These are phyloP conservation scores for Zaprionus nigranus DNA, from an alignment of 1,140 invertebrate species.

Conservation along the genomic window DNA sequence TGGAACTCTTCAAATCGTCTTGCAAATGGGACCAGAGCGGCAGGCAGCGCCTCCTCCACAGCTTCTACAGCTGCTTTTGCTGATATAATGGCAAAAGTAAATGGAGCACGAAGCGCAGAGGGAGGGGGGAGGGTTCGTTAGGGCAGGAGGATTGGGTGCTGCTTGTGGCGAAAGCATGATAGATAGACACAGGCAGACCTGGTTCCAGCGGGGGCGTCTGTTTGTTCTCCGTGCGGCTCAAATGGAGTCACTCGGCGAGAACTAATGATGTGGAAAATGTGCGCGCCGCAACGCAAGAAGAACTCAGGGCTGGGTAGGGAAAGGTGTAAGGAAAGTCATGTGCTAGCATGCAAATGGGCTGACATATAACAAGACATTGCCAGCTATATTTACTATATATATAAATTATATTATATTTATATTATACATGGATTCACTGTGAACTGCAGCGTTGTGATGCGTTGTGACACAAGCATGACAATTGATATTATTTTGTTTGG, in stretches of 20 bases:
- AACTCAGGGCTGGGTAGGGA: constrained; percentile 37
- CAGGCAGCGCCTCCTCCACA: constrained; percentile 3
- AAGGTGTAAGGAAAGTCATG: constrained; percentile 23
- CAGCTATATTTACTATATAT: background rate
- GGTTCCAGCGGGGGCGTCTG: constrained; percentile 49
- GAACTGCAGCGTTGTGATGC: constrained; percentile 11
- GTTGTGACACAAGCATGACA: constrained; percentile 54
- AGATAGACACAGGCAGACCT: constrained; percentile 21
- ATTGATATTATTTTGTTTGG: constrained; percentile 80
- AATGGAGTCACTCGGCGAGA: constrained; percentile 77
- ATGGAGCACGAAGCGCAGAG: constrained; percentile 70
- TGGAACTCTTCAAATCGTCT: constrained; percentile 64
- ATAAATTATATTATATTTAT: constrained; percentile 14
- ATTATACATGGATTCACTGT: constrained; percentile 11
- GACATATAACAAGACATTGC: constrained; percentile 25
- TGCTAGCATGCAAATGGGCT: constrained; percentile 38
- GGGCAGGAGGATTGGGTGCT: background rate
- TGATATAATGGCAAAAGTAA: constrained; percentile 62
- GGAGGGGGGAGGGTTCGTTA: constrained; percentile 24
- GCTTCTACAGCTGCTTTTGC: constrained; percentile 11
- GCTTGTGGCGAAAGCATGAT: constrained; percentile 20
- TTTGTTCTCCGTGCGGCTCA: constrained; percentile 60
- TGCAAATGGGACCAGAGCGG: constrained; percentile 53
- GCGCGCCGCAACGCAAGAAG: constrained; percentile 43
- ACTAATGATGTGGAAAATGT: constrained; percentile 84